These are phyloP conservation scores for Lamellibrachia columna DNA, from an alignment of 2,888 invertebrate species.

Conservation along the genomic window DNA sequence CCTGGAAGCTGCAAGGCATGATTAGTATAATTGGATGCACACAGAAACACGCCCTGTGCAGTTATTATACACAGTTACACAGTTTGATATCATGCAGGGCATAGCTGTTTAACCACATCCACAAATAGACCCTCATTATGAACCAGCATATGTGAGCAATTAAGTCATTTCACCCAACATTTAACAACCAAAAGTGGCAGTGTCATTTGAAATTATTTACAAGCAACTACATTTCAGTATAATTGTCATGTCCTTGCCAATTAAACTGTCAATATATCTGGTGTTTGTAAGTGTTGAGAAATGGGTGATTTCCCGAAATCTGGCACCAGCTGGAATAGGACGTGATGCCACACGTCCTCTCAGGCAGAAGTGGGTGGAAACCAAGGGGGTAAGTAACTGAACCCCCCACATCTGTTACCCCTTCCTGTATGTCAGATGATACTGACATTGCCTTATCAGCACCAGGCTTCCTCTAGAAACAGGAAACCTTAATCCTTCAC, in stretches of 20 bases:
- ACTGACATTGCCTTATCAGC: neutral
- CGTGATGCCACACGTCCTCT: neutral
- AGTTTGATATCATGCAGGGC: neutral
- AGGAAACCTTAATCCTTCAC: neutral
- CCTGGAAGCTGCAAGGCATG: no score
- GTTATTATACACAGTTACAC: neutral
- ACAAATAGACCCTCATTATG: neutral
- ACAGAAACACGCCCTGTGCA: neutral
- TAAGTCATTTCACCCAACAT: neutral
- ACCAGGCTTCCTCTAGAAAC: slow-evolving; percentile 9
- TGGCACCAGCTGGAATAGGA: neutral
- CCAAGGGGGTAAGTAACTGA: neutral
- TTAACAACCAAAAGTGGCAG: neutral
- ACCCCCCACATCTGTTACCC: neutral
- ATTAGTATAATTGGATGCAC: neutral
- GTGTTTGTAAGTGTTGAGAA: neutral
- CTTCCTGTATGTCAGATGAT: neutral
- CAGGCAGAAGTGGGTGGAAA: neutral
- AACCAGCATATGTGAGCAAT: slow-evolving; percentile 1
- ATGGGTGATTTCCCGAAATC: neutral
- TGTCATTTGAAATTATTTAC: neutral
- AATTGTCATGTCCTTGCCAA: neutral
- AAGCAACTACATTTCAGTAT: neutral
- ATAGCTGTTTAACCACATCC: neutral
- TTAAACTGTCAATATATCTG: neutral